These are phyloP conservation scores for Antidorcas marsupialis DNA, from an alignment of 2,113 vertebrate species.

Conservation along the genomic window DNA sequence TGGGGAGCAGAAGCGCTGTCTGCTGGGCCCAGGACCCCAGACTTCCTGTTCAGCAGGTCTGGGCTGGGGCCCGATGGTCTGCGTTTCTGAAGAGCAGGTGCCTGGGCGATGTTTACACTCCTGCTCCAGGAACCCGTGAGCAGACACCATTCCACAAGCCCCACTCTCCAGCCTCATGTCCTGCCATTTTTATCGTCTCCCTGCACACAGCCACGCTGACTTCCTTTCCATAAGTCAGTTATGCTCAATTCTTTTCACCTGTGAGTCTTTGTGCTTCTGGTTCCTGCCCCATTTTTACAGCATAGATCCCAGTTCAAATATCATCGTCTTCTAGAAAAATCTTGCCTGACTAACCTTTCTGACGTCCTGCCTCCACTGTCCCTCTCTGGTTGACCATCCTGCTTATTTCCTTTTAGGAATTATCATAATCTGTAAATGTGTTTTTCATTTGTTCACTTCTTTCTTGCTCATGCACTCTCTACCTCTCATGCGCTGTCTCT, in stretches of 20 bases:
- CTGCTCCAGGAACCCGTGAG: neutral
- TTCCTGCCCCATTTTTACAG: neutral
- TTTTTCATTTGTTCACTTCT: neutral
- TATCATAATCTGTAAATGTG: neutral
- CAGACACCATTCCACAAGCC: accelerated
- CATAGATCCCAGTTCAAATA: neutral
- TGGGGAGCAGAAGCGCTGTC: neutral
- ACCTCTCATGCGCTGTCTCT: neutral
- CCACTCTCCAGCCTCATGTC: too few relatives aligned
- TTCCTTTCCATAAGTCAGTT: neutral
- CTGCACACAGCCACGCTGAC: neutral
- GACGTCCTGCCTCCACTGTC: neutral
- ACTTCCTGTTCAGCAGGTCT: neutral
- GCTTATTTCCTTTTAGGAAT: neutral
- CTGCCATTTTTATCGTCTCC: accelerated
- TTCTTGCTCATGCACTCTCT: neutral
- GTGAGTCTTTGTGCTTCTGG: neutral
- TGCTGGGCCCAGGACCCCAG: neutral
- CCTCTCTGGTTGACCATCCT: neutral
- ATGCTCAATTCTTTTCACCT: accelerated
- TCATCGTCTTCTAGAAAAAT: neutral
- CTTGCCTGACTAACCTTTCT: neutral
- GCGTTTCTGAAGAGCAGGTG: too few relatives aligned
- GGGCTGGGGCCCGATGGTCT: accelerated
- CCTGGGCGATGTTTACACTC: accelerated